Conservation (phyloP, 2,113 vertebrate species). For the Plectropomus leopardus region DNA sequence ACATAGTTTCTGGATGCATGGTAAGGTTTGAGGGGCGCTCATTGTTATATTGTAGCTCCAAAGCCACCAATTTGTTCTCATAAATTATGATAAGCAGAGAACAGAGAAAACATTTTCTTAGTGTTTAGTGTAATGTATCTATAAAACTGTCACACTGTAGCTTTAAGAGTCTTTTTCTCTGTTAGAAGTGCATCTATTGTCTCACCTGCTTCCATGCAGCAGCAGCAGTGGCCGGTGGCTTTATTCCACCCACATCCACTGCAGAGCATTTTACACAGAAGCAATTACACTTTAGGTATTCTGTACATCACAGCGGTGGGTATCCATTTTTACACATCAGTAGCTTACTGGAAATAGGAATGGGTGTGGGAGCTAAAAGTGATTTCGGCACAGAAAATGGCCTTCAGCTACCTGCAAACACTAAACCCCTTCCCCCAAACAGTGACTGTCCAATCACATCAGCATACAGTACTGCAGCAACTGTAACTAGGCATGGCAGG, state of each 20-base stretch:
- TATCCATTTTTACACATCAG: constrained; percentile 31
- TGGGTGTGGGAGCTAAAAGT: constrained; percentile 3
- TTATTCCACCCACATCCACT: constrained; percentile 17
- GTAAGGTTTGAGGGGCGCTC: neutral
- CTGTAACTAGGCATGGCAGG: neutral
- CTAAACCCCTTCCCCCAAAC: neutral
- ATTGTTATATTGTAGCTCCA: constrained; percentile 17
- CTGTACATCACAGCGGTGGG: constrained; percentile 14
- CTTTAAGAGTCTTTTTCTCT: constrained; percentile 1
- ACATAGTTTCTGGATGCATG: neutral
- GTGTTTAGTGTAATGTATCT: constrained; percentile 5
- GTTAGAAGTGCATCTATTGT: neutral
- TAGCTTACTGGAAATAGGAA: constrained; percentile 24
- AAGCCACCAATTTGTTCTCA: constrained; percentile 26
- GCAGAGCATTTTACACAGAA: constrained; percentile 37
- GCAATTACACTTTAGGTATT: constrained; percentile 30
- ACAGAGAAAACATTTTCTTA: constrained; percentile 24
- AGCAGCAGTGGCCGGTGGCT: neutral
- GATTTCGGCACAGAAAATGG: constrained; percentile 13
- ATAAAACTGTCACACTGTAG: constrained; percentile 6
- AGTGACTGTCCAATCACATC: too few species aligned
- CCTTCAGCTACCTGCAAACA: constrained; percentile 5
- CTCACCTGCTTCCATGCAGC: constrained; percentile 28
- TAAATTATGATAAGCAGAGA: constrained; percentile 15
- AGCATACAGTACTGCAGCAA: neutral